A percentile compares a stretch with the other conserved stretches of the same genome.
Conservation (phyloP, 2,797 vertebrate genomes). For the Lateolabrax maculatus region DNA sequence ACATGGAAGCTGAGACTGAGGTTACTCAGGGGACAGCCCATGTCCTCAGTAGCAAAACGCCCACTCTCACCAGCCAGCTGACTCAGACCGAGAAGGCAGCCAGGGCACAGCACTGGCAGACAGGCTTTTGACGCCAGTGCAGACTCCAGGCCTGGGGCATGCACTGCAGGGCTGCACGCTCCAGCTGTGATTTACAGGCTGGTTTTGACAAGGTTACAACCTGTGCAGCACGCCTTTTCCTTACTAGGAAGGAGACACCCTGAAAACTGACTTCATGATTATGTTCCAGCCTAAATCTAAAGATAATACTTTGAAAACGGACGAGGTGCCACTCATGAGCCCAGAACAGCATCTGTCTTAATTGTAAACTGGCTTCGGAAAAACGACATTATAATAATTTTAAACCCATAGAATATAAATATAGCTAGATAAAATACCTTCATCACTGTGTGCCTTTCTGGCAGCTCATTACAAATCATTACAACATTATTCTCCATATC, state of each 20-base stretch:
- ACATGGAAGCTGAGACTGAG: constrained; percentile 33
- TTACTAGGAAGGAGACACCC: constrained; percentile 60
- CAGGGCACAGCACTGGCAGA: constrained; percentile 51
- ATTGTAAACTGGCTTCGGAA: constrained; percentile 5
- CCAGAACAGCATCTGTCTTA: not conserved
- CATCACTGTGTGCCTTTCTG: not conserved
- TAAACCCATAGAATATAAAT: constrained; percentile 3
- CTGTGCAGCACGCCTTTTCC: constrained; percentile 54
- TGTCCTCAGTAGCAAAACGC: constrained; percentile 48
- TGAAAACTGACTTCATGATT: constrained; percentile 57
- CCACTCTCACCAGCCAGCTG: constrained; percentile 61
- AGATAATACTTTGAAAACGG: constrained; percentile 46
- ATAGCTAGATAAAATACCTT: not conserved
- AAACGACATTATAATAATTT: not conserved
- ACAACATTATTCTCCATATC: not conserved
- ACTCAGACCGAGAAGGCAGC: constrained; percentile 75
- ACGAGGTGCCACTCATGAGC: not conserved
- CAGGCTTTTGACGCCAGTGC: constrained; percentile 34
- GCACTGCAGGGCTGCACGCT: constrained; percentile 37
- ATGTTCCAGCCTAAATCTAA: constrained; percentile 58
- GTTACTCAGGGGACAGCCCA: constrained; percentile 53
- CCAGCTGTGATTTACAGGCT: constrained; percentile 79
- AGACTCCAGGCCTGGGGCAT: constrained; percentile 45
- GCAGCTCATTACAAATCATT: constrained; percentile 4
- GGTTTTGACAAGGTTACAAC: constrained; percentile 72